Percentiles rank a stretch among this genome's conserved stretches.
phyloP scores from a whole-genome alignment of 2,888 invertebrate genomes.

The Antitype chi region DNA sequence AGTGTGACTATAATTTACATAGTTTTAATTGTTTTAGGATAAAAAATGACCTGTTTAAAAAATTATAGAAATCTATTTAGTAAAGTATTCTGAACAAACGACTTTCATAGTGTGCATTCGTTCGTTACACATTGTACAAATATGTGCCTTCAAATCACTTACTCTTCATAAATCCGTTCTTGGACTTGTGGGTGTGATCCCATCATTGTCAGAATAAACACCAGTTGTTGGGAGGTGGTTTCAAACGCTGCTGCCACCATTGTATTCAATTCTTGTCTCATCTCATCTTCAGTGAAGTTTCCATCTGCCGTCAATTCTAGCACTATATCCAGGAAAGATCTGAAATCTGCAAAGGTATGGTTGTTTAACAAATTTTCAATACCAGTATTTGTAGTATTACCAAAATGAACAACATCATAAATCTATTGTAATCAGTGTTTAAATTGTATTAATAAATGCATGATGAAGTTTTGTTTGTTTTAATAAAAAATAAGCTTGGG shows the following conservation, averaged over 20 bases:
- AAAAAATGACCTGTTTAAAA: no score
- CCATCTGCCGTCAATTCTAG: conserved; percentile 19
- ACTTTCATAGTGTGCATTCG: no score
- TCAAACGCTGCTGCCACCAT: conserved; percentile 32
- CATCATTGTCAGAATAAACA: conserved; percentile 29
- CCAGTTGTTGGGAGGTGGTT: conserved; percentile 36
- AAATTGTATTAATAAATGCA: not conserved
- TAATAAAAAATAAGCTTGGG: not conserved
- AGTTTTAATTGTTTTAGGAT: no score
- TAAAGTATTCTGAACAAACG: no score
- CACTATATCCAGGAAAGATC: conserved; percentile 23
- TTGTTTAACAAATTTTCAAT: not conserved
- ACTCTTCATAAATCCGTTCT: conserved; percentile 34
- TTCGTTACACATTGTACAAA: no score
- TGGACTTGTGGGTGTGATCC: conserved; percentile 31
- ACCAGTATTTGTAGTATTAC: not conserved
- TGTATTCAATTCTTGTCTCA: conserved; percentile 26
- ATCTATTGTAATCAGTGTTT: not conserved
- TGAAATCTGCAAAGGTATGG: conserved; percentile 3
- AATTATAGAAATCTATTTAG: no score
- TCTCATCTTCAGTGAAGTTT: conserved; percentile 21
- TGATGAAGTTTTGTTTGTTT: not conserved
- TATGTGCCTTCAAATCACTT: no score
- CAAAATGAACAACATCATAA: not conserved
- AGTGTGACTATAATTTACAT: no score